Conservation (phyloP, 53 echinoderm and acorn worm genomes). For the Zoroaster sp. region DNA sequence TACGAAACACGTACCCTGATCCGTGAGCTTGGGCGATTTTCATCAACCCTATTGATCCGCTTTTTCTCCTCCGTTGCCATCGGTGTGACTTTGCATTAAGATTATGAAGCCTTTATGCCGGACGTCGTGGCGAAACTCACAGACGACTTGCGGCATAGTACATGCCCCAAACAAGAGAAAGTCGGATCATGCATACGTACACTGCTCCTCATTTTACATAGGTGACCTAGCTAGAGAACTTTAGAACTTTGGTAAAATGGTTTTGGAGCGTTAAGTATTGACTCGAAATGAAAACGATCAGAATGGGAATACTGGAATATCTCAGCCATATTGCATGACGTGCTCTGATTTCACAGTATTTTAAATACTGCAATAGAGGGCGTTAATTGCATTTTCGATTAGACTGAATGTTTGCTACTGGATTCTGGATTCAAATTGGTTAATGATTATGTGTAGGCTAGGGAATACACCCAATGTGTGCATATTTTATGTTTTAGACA, state of each 20-base stretch:
- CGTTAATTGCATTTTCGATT: neutral
- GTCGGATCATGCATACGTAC: neutral
- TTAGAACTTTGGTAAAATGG: neutral
- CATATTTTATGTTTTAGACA: too few relatives aligned
- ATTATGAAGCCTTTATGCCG: neutral
- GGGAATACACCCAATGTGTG: too few relatives aligned
- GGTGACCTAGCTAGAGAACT: neutral
- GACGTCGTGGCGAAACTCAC: neutral
- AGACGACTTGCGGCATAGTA: neutral
- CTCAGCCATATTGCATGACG: neutral
- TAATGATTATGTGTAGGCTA: too few relatives aligned
- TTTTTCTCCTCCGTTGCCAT: neutral
- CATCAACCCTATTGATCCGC: conserved; percentile 10
- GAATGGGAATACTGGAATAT: neutral
- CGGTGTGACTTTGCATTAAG: conserved; percentile 1
- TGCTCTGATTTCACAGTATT: neutral
- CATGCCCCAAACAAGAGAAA: neutral
- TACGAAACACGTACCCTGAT: neutral
- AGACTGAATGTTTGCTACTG: too few relatives aligned
- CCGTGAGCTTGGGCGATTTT: conserved; percentile 7
- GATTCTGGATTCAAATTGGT: too few relatives aligned
- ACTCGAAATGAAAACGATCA: neutral
- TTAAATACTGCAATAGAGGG: neutral
- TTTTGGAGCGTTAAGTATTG: neutral
- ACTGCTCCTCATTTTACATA: neutral